Conservation (phyloP, 2,888 invertebrate species). For the Dasysyrphus albostriatus region DNA sequence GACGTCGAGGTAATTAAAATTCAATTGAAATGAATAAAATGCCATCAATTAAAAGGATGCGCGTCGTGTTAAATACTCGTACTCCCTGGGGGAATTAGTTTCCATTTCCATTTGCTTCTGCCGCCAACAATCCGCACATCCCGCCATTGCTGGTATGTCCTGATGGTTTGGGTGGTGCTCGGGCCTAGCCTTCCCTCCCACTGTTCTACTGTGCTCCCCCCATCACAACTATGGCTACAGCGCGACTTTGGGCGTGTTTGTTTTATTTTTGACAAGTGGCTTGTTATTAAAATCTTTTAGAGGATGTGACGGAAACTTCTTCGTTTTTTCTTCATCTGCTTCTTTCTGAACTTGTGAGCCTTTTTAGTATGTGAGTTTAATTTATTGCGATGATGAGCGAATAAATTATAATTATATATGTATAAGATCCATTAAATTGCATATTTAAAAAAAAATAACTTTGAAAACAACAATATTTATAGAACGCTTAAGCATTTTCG, state of each 20-base stretch:
- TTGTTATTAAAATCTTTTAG: constrained; percentile 54
- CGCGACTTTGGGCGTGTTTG: constrained; percentile 26
- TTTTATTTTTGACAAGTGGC: constrained; percentile 63
- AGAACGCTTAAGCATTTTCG: constrained; percentile 64
- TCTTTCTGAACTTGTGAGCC: constrained; percentile 14
- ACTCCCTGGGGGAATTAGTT: constrained; percentile 68
- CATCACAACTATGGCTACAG: background rate
- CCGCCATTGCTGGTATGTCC: background rate
- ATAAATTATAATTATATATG: constrained; percentile 65
- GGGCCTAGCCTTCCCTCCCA: background rate
- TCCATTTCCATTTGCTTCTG: constrained; percentile 13
- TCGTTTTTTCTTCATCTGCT: background rate
- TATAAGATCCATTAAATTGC: constrained; percentile 15
- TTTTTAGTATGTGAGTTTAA: constrained; percentile 50
- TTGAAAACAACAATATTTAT: constrained; percentile 48
- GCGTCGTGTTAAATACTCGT: constrained; percentile 72
- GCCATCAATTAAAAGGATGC: constrained; percentile 75
- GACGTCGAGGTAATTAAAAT: constrained; percentile 83
- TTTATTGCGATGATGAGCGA: constrained; percentile 68
- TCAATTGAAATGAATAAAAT: constrained; percentile 80
- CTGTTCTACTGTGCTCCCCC: background rate
- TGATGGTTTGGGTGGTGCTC: background rate
- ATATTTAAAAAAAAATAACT: constrained; percentile 11
- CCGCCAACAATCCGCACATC: no score
- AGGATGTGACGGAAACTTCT: constrained; percentile 51